A percentile compares a stretch with the other conserved stretches of the same genome.
These are phyloP conservation scores for Notothenia coriiceps DNA, from an alignment of 2,113 vertebrate species.

Conservation along the genomic window DNA sequence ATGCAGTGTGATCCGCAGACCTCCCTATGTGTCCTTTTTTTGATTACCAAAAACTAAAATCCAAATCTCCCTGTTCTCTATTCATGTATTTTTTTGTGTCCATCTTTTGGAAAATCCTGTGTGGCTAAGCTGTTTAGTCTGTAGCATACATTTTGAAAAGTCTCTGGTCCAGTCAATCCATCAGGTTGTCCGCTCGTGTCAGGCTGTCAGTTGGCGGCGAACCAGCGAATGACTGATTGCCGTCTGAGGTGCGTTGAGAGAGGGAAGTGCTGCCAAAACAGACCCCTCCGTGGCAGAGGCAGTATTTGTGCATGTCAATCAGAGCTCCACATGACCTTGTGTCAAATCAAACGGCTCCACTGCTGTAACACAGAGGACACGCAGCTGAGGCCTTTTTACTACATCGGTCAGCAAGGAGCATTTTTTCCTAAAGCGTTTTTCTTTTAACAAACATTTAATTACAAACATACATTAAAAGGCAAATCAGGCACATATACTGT, in stretches of 20 bases:
- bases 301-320: slow-evolving; percentile 68
- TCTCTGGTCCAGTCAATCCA: slow-evolving; percentile 63
- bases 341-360: slow-evolving; percentile 60
- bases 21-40: not conserved
- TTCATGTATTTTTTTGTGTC: not conserved
- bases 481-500: too few relatives aligned
- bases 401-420: not conserved
- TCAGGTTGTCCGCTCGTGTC: slow-evolving; percentile 68
- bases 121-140: slow-evolving; percentile 42
- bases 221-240: slow-evolving; percentile 75
- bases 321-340: slow-evolving; percentile 70
- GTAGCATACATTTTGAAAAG: slow-evolving; percentile 48
- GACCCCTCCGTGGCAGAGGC: slow-evolving; percentile 56
- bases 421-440: not conserved
- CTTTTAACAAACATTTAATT: too few relatives aligned
- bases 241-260: slow-evolving; percentile 53
- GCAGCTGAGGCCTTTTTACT: not conserved
- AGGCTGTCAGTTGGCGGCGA: slow-evolving; percentile 49
- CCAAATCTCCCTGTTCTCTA: not conserved
- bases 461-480: too few relatives aligned
- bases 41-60: not conserved
- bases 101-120: not conserved
- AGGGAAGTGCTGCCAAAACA: slow-evolving; percentile 63
- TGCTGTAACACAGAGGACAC: slow-evolving; percentile 20
- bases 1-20: not conserved